Evolutionary conservation across 2,113 vertebrate genomes (phyloP).

Genomic region (Tragelaphus buxtoni): DNA sequence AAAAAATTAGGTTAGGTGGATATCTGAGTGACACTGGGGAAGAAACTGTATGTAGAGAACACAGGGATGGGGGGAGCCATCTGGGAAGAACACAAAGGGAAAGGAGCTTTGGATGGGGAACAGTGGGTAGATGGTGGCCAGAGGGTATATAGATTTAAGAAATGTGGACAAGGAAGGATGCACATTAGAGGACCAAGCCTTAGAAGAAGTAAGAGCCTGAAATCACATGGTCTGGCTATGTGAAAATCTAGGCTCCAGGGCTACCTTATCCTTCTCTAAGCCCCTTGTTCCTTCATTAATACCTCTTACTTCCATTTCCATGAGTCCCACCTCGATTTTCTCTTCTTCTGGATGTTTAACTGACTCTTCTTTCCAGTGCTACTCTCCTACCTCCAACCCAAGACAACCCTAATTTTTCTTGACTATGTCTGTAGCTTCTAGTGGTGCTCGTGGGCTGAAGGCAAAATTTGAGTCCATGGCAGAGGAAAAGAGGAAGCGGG

Average conservation of each 20-base stretch:
- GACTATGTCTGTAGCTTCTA: slow-evolving; percentile 71
- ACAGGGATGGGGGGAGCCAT: not conserved
- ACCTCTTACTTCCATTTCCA: not conserved
- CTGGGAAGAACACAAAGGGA: not conserved
- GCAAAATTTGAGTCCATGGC: slow-evolving; percentile 92
- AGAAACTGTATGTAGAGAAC: not conserved
- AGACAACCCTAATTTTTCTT: not conserved
- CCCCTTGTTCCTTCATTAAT: not conserved
- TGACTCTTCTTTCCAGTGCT: not conserved
- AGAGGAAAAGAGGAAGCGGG: slow-evolving; percentile 83
- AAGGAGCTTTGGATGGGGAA: not conserved
- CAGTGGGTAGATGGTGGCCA: not conserved
- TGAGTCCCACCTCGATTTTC: accelerated
- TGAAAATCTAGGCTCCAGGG: not conserved
- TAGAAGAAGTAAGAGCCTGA: not conserved
- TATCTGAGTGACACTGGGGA: not conserved
- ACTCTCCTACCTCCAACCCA: no score
- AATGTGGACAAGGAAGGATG: not conserved
- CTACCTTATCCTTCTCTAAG: not conserved
- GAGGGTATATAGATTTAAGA: not conserved
- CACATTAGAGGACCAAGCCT: not conserved
- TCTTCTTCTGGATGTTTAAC: not conserved
- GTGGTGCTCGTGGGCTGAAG: slow-evolving; percentile 87
- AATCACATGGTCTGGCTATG: not conserved
- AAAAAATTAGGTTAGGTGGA: not conserved